phyloP scores from a whole-genome alignment of 2,888 invertebrate species.

The Protonemura montana region DNA sequence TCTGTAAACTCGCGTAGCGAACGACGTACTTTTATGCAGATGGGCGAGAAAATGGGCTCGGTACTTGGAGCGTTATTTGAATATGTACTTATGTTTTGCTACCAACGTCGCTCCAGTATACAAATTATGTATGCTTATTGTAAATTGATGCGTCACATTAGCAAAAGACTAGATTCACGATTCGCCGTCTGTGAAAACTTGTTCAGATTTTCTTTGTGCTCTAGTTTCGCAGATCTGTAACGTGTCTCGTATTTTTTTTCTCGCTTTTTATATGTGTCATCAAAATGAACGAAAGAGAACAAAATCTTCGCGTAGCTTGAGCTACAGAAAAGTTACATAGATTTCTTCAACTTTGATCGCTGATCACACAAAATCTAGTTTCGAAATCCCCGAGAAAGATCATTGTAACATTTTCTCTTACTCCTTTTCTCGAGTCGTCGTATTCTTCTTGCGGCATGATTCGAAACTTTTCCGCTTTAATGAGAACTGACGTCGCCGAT shows the following conservation, averaged over 20 bases:
- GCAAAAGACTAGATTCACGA: background rate
- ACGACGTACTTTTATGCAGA: background rate
- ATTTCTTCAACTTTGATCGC: slow-evolving; percentile 12
- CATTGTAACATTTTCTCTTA: background rate
- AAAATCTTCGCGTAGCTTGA: background rate
- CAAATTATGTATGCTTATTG: background rate
- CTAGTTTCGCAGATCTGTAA: background rate
- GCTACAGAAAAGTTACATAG: background rate
- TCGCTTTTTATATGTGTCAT: background rate
- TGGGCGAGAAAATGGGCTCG: background rate
- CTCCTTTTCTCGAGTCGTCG: background rate
- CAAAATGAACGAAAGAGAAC: background rate
- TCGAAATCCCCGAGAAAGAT: background rate
- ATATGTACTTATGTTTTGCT: background rate
- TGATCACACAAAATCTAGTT: slow-evolving; percentile 12
- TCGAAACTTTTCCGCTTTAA: background rate
- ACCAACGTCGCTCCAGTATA: no score
- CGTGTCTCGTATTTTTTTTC: background rate
- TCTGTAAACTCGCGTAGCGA: background rate
- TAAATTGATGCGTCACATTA: background rate
- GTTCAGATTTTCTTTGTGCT: background rate
- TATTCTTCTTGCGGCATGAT: background rate
- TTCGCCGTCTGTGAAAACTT: background rate
- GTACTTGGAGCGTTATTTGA: background rate
- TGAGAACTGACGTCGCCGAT: slow-evolving; percentile 13